phyloP scores from a whole-genome alignment of 2,113 vertebrate species.

The Rhegmatorhina hoffmannsi region DNA sequence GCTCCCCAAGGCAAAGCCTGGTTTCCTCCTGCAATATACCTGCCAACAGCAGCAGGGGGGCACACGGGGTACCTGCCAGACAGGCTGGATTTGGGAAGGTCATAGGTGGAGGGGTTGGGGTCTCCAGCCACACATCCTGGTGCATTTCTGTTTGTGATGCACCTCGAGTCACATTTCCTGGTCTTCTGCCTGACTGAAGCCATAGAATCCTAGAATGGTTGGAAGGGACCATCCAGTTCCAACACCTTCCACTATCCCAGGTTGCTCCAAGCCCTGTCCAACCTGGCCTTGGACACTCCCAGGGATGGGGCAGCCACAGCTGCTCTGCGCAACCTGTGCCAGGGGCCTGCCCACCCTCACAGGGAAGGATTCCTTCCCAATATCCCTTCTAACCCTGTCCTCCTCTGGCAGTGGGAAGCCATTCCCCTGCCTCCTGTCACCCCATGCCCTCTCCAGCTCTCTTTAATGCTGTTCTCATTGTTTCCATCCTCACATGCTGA shows the following conservation, averaged over 20 bases:
- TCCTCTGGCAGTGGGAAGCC: not conserved
- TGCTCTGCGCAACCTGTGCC: not conserved
- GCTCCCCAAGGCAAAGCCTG: not conserved
- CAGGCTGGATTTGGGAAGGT: not conserved
- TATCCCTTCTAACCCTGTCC: not conserved
- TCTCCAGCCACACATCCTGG: not conserved
- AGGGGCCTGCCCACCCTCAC: not conserved
- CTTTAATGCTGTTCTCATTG: not conserved
- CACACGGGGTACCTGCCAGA: not conserved
- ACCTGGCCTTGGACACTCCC: not conserved
- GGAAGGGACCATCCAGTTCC: not conserved
- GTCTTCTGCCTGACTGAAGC: not conserved
- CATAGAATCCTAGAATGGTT: not conserved
- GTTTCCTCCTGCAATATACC: constrained; percentile 25
- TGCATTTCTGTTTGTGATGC: accelerated
- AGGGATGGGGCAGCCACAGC: not conserved
- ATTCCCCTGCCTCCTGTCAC: not conserved
- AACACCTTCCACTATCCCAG: not conserved
- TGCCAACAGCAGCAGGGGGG: not conserved
- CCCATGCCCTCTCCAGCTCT: not conserved
- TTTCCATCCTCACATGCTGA: not conserved
- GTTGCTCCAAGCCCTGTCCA: not conserved
- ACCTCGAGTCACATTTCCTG: accelerated
- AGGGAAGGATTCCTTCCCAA: not conserved
- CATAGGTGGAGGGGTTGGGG: not conserved